A percentile compares a stretch with the other conserved stretches of the same genome.
phyloP scores from a whole-genome alignment of 2,113 vertebrate genomes.

The Pardalotus punctatus region DNA sequence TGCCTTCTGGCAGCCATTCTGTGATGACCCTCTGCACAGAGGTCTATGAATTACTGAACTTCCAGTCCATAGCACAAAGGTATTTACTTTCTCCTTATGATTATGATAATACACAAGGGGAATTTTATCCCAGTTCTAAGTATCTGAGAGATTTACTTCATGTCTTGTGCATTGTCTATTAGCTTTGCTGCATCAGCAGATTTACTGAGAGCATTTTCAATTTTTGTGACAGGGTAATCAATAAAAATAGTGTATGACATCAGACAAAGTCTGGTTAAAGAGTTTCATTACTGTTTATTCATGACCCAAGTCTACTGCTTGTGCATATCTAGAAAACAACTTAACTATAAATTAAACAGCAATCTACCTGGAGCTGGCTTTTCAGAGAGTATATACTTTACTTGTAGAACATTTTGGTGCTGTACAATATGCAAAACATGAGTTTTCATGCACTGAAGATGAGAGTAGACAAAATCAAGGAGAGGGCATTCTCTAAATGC shows the following conservation, averaged over 20 bases:
- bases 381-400: neutral
- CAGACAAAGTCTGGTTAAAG: neutral
- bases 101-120: neutral
- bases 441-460: neutral
- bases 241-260: neutral
- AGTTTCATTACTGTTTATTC: neutral
- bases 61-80: neutral
- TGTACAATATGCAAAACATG: neutral
- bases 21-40: neutral
- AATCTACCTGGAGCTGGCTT: neutral
- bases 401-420: neutral
- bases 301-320: neutral
- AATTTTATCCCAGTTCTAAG: neutral
- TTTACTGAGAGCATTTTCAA: neutral
- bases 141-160: neutral
- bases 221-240: neutral
- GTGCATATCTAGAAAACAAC: neutral
- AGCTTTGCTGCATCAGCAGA: neutral
- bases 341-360: neutral
- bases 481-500: neutral
- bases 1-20: neutral
- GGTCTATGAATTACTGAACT: neutral
- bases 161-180: neutral
- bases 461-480: neutral
- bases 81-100: neutral